A percentile compares a stretch with the other conserved stretches of the same genome.
Evolutionary conservation across 2,888 invertebrate genomes (phyloP).

Genomic region (Drosophila nigricruria): DNA sequence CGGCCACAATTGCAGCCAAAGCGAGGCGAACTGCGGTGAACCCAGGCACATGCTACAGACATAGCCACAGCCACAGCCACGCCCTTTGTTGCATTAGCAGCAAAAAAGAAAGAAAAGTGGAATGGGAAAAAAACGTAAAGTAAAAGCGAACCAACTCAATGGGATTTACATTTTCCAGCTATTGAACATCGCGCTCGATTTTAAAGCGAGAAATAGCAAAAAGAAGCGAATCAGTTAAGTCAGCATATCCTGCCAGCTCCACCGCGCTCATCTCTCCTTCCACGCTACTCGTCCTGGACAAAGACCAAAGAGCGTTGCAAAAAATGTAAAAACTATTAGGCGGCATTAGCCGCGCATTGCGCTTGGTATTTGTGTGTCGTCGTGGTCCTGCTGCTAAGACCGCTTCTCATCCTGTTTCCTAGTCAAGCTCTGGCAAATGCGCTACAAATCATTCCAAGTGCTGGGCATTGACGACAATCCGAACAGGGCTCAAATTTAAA

Average conservation of each 20-base stretch:
- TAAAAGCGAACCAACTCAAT: conserved; percentile 60
- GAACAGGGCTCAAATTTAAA: not conserved
- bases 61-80: conserved; percentile 32
- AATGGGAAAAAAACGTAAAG: conserved; percentile 23
- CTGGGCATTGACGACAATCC: conserved; percentile 34
- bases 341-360: conserved; percentile 76
- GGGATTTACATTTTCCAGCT: conserved; percentile 80
- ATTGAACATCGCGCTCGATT: conserved; percentile 65
- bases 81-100: conserved; percentile 68
- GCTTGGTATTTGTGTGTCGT: conserved; percentile 72
- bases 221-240: conserved; percentile 73
- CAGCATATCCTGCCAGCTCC: conserved; percentile 61
- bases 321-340: conserved; percentile 80
- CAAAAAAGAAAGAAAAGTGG: conserved; percentile 17
- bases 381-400: conserved; percentile 48
- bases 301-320: conserved; percentile 55
- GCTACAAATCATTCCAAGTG: conserved; percentile 41
- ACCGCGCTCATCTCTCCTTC: not conserved
- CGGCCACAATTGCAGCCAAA: conserved; percentile 56
- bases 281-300: conserved; percentile 29
- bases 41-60: conserved; percentile 18
- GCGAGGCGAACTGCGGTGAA: conserved; percentile 44
- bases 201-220: conserved; percentile 49
- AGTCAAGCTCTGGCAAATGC: conserved; percentile 8
- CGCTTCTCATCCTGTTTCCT: conserved; percentile 25